Conservation (phyloP, 2,888 invertebrate species). For the Corythucha ciliata region DNA sequence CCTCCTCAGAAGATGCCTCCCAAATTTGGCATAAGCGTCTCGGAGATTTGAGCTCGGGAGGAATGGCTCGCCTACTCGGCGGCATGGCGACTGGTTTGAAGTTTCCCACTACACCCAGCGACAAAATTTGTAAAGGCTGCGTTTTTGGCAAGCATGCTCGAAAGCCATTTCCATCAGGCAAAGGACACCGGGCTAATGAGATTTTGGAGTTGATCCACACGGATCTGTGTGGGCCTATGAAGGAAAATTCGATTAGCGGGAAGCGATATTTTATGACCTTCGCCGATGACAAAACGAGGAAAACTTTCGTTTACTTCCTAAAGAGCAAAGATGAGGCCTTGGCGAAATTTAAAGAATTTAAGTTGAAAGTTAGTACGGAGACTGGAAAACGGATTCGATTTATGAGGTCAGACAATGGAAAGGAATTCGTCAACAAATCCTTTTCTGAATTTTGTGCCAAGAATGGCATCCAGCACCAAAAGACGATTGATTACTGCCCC, state of each 20-base stretch:
- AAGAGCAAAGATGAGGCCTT: slow-evolving; percentile 11
- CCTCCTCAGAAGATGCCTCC: slow-evolving; percentile 8
- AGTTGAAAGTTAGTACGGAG: slow-evolving; percentile 2
- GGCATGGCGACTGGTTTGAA: slow-evolving; percentile 16
- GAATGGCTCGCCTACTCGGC: slow-evolving; percentile 4
- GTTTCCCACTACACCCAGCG: background rate
- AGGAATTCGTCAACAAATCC: slow-evolving; percentile 9
- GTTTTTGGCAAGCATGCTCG: slow-evolving; percentile 13
- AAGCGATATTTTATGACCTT: slow-evolving; percentile 13
- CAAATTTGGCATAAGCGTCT: slow-evolving; percentile 17
- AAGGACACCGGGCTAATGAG: background rate
- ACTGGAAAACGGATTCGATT: slow-evolving; percentile 5
- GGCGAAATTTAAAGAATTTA: slow-evolving; percentile 7
- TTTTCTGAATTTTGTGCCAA: background rate
- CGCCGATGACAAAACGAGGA: slow-evolving; percentile 14
- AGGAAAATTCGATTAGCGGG: slow-evolving; percentile 6
- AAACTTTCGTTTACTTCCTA: slow-evolving; percentile 15
- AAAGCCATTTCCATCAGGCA: slow-evolving; percentile 14
- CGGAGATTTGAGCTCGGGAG: slow-evolving; percentile 8
- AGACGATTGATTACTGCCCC: background rate
- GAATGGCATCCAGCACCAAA: slow-evolving; percentile 17
- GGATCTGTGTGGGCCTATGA: slow-evolving; percentile 7
- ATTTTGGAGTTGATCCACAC: slow-evolving; percentile 5
- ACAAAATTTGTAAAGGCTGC: slow-evolving; percentile 12
- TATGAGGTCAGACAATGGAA: slow-evolving; percentile 12